These are phyloP conservation scores for Hipparchia sbordonii DNA, from an alignment of 2,888 invertebrate genomes.

Conservation along the genomic window DNA sequence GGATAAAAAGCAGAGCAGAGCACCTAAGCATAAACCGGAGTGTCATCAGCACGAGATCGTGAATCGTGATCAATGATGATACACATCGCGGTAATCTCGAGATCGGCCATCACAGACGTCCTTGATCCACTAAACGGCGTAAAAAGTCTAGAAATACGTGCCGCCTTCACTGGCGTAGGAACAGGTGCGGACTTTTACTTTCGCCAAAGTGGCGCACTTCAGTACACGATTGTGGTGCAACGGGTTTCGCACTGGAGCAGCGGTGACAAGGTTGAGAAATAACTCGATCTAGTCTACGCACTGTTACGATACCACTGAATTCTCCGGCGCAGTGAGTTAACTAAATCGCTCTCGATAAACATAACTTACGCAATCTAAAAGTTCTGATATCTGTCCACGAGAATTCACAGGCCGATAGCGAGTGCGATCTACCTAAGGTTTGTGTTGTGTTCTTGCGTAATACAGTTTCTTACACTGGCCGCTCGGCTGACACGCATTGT, in stretches of 20 bases:
- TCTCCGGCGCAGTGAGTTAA: slow-evolving; percentile 36
- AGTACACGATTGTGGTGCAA: slow-evolving; percentile 58
- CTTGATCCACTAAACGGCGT: slow-evolving; percentile 13
- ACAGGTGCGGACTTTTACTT: slow-evolving; percentile 64
- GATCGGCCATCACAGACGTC: slow-evolving; percentile 11
- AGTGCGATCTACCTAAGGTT: background rate
- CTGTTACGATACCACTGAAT: slow-evolving; percentile 47
- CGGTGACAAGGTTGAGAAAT: slow-evolving; percentile 80
- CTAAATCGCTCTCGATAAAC: slow-evolving; percentile 38
- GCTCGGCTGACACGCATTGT: slow-evolving; percentile 26
- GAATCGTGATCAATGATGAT: background rate
- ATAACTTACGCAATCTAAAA: slow-evolving; percentile 34
- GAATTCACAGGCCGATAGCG: slow-evolving; percentile 27
- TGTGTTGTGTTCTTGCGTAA: slow-evolving; percentile 18
- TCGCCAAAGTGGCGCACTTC: slow-evolving; percentile 70
- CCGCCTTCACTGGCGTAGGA: slow-evolving; percentile 23
- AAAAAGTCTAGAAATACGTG: slow-evolving; percentile 18
- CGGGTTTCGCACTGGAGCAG: slow-evolving; percentile 72
- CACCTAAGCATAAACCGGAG: background rate
- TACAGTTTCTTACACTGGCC: slow-evolving; percentile 21
- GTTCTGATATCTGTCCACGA: slow-evolving; percentile 33
- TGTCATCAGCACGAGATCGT: background rate
- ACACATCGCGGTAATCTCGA: background rate
- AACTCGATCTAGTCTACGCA: slow-evolving; percentile 60
- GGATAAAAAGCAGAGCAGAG: background rate